Evolutionary conservation across 2,888 invertebrate species (phyloP).

Genomic region (Smittia sp.): DNA sequence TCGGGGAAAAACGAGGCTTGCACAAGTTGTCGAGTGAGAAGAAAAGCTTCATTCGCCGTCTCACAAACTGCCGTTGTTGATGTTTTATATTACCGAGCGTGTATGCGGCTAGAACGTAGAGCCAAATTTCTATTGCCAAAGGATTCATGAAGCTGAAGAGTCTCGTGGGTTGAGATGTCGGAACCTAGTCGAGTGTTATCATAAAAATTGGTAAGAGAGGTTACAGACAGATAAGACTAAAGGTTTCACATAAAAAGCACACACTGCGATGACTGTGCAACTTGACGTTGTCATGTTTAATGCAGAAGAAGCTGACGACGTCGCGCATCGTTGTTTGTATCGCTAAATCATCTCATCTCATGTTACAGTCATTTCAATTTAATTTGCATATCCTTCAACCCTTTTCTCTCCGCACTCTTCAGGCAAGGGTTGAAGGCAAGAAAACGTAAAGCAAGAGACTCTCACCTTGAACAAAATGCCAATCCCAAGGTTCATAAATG

Average conservation of each 20-base stretch:
- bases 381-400: neutral
- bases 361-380: neutral
- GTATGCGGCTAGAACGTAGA: conserved; percentile 91
- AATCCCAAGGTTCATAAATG: conserved; percentile 93
- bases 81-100: conserved; percentile 54
- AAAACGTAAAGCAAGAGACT: conserved; percentile 45
- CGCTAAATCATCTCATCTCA: conserved; percentile 4
- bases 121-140: conserved; percentile 93
- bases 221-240: neutral
- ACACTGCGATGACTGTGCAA: neutral
- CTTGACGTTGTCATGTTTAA: neutral
- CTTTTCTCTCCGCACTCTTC: neutral
- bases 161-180: conserved; percentile 81
- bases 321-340: neutral
- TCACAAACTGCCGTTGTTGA: too few relatives aligned
- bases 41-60: neutral
- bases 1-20: too few relatives aligned
- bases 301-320: neutral
- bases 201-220: conserved; percentile 20
- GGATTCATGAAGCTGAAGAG: conserved; percentile 97
- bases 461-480: conserved; percentile 90
- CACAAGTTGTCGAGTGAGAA: neutral
- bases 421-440: too few relatives aligned
- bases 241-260: neutral
- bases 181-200: conserved; percentile 61